These are phyloP conservation scores for Brenthis ino DNA, from an alignment of 2,888 invertebrate genomes.

Conservation along the genomic window DNA sequence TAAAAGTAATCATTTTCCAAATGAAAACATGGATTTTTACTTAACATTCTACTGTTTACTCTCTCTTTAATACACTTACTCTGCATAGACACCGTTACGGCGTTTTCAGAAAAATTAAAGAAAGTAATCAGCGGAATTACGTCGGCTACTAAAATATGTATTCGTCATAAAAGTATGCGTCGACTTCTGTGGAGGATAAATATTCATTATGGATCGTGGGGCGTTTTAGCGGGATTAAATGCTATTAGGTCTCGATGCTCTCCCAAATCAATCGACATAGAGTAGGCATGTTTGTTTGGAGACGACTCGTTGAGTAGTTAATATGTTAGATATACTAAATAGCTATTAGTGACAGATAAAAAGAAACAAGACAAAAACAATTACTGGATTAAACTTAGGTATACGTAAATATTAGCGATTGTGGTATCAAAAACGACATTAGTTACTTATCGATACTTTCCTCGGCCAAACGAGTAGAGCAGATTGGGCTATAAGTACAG, in stretches of 20 bases:
- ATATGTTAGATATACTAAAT: background rate
- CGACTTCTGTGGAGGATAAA: constrained; percentile 77
- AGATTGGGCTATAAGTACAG: too few species aligned
- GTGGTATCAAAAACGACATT: too few species aligned
- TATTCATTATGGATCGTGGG: constrained; percentile 80
- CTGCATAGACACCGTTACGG: constrained; percentile 47
- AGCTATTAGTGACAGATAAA: background rate
- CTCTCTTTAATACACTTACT: constrained; percentile 71
- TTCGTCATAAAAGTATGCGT: constrained; percentile 80
- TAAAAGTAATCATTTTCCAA: constrained; percentile 40
- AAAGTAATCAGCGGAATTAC: constrained; percentile 81
- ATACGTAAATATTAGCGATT: too few species aligned
- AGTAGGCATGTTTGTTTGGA: constrained; percentile 19
- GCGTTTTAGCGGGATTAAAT: constrained; percentile 81
- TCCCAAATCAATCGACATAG: constrained; percentile 68
- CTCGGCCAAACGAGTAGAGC: too few species aligned
- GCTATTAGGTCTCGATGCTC: constrained; percentile 69
- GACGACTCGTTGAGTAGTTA: background rate
- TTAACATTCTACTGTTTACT: constrained; percentile 62
- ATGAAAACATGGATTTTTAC: constrained; percentile 46
- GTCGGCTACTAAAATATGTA: constrained; percentile 80
- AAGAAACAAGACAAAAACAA: too few species aligned
- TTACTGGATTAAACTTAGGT: too few species aligned
- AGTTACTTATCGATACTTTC: too few species aligned
- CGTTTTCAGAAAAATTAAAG: constrained; percentile 79